Evolutionary conservation across 2,888 invertebrate species (phyloP), one percentile per base, ranked within the genome.

Genomic region (Melinaea marsaeus): DNA sequence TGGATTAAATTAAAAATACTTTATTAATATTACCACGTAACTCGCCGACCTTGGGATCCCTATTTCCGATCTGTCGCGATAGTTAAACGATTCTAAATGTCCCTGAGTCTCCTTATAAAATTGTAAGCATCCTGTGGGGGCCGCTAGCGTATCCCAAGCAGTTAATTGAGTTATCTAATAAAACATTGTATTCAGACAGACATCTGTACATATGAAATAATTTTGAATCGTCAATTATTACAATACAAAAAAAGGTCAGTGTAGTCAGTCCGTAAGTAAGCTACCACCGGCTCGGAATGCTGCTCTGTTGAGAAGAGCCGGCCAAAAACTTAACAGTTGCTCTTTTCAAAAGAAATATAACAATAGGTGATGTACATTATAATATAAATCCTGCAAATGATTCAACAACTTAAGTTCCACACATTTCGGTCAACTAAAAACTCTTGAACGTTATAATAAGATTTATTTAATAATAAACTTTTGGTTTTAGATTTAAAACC

Each of bases 1-100:
- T 13, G 33, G 32, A 58, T 4, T 35, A 22, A 45, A 9, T 46
- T 46, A 3, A 13, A 42, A 3, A 37, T 58, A 9, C 5, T 2
- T 2, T 54, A 13, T 48, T 42, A 6, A 33, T 79, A 89, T 81
- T 85, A 94, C 95, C 74, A 94, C 88, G 79, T 95, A 95, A 64
- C 92, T 92, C 0, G 93, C 92, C 35, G 78, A 78, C 70, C 92
- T 92, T 61, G 92, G 76, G 56, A 92, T 91, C 2, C 91, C 89
- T 61, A 92, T 85, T 33, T 91, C 91, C 0, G 92, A 91, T 57
- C 88, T 88, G 64, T 92, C 90, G 56, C 93, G 92, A 74, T 95
- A 95, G 77, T 95, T 95, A 75, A 95, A 95, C 0, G 94, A 94
- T 75, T 94, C 93, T 13, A 95, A 81, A 13, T 88, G 81, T 3